Evolutionary conservation across 2,113 vertebrate genomes (phyloP).

Genomic region (Recurvirostra avosetta): DNA sequence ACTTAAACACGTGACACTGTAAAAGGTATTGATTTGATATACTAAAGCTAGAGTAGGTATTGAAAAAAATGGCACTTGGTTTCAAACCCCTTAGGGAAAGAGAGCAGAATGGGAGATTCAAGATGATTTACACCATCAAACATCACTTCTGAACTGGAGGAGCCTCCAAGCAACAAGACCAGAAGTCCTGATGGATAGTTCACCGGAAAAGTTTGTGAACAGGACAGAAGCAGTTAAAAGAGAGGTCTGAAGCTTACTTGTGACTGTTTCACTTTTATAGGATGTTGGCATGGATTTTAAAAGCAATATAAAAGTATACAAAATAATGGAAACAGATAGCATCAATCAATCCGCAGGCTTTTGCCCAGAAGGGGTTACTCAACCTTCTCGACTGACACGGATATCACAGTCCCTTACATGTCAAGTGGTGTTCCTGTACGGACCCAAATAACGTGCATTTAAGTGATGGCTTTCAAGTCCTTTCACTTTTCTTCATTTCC

Average conservation of each 20-base stretch:
- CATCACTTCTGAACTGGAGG: neutral
- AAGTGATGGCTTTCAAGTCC: neutral
- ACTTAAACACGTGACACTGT: neutral
- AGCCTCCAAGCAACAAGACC: neutral
- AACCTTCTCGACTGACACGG: neutral
- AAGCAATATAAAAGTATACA: neutral
- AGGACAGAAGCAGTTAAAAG: neutral
- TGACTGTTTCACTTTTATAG: neutral
- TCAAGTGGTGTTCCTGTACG: neutral
- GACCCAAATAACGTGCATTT: neutral
- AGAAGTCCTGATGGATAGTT: neutral
- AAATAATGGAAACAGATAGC: neutral
- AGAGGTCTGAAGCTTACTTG: neutral
- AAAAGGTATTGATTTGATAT: neutral
- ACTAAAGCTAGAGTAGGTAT: neutral
- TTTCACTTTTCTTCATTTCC: neutral
- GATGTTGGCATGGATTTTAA: neutral
- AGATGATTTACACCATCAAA: neutral
- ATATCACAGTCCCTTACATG: neutral
- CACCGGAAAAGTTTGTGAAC: neutral
- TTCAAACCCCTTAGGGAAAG: neutral
- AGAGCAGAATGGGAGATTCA: neutral
- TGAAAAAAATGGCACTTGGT: neutral
- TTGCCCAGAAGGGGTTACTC: neutral
- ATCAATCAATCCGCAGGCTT: neutral